A percentile compares a stretch with the other conserved stretches of the same genome.
These are phyloP conservation scores for Sturnira hondurensis DNA, from an alignment of 2,113 vertebrate genomes.

Conservation along the genomic window DNA sequence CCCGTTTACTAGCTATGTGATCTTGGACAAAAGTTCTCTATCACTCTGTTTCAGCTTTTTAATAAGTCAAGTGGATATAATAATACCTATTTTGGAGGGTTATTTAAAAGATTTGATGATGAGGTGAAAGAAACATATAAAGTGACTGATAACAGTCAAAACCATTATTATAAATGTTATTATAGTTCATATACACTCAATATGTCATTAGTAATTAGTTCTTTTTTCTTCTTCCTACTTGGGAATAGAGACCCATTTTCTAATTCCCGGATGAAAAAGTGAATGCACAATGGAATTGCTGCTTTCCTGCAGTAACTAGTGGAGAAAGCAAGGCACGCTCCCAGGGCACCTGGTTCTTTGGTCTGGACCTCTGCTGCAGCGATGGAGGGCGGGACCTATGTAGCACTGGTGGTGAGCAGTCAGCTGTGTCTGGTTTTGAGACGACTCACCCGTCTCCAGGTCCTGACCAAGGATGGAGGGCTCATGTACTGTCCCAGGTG, in stretches of 20 bases:
- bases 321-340: neutral
- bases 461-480: neutral
- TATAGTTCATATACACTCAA: neutral
- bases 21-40: conserved; percentile 2
- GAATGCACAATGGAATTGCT: neutral
- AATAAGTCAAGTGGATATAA: neutral
- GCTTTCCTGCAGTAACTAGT: neutral
- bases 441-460: neutral
- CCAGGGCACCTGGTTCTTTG: neutral
- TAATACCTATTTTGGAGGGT: neutral
- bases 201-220: neutral
- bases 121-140: neutral
- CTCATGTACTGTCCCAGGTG: neutral
- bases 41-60: neutral
- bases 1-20: neutral
- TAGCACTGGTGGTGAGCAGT: neutral
- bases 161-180: neutral
- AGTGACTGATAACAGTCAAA: neutral
- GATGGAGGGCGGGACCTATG: neutral
- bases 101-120: conserved; percentile 14
- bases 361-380: neutral
- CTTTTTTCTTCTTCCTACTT: neutral
- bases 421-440: neutral
- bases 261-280: neutral
- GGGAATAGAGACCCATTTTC: neutral